Evolutionary conservation across 2,113 vertebrate genomes (phyloP), one percentile per base, ranked within the genome.

Genomic region (Bufo gargarizans): DNA sequence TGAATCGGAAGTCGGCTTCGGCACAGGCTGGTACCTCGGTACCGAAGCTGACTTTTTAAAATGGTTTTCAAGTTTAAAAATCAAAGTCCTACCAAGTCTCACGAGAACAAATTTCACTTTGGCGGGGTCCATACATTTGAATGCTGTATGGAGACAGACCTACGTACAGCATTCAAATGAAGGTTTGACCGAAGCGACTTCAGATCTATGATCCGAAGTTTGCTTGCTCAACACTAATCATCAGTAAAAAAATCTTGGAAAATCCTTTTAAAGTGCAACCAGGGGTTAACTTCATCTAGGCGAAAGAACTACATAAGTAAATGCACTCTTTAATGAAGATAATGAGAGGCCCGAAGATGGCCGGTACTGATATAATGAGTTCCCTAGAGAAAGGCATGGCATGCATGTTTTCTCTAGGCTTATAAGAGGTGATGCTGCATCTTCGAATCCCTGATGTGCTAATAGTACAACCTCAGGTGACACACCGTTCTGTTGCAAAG

Each of bases 361-460:
- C 67, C 56, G 19, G 77, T 83, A 47, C 55, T 83, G 20, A 65
- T 47, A 83, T 88, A 88, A 88, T 58, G 61, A 88, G 87, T 61
- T 56, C 87, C 71, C 22, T 2, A 14, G 87, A 61, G 87, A 69
- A 33, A 69, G 19, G 19, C 4, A 8, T 20, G 56, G 43, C 20
- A 22, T 45, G 71, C 50, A n/a, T 84, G 55, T 53, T 19, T 55
- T 16, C 8, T 61, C 45, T 88, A 3, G 10, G 13, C 80, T 43
- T 22, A 59, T 4, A 61, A 33, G 19, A 82, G 45, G 16, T 61
- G 56, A 72, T n/a, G 61, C 61, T 20, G 43, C 78, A 82, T 53
- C 65, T 88, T 55, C 19, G 3, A 71, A 19, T 77, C 80, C 79
- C 80, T 77, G 58, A 77, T 49, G 69, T 63, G 69, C 69, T 56